Evolutionary conservation across 2,888 invertebrate genomes (phyloP).

Genomic region (Pemphredon lugubris): DNA sequence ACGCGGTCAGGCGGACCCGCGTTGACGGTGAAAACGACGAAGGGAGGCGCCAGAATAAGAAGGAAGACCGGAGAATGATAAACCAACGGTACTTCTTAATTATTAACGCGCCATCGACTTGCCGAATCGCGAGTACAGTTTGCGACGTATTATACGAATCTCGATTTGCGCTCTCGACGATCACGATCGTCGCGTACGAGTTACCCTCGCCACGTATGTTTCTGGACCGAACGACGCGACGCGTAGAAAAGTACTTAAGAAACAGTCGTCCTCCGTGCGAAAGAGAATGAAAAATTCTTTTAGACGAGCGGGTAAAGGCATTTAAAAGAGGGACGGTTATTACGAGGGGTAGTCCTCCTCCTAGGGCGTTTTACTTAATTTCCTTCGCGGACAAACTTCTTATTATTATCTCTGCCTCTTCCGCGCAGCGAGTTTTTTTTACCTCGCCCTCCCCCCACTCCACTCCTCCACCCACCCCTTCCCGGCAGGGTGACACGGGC

Average conservation of each 20-base stretch:
- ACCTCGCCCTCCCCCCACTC: conserved; percentile 29
- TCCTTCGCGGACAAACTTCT: conserved; percentile 75
- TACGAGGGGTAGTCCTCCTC: conserved; percentile 33
- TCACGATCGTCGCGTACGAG: no score
- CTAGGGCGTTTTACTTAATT: conserved; percentile 72
- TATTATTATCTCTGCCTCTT: conserved; percentile 71
- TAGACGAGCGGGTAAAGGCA: conserved; percentile 18
- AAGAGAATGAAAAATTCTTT: neutral
- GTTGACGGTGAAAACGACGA: conserved; percentile 12
- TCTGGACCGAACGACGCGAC: no score
- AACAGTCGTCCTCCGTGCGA: no score
- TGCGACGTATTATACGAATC: conserved; percentile 39
- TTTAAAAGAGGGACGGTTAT: conserved; percentile 15
- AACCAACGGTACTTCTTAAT: conserved; percentile 67
- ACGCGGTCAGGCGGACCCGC: neutral
- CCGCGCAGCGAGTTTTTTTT: conserved; percentile 62
- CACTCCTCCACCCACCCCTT: conserved; percentile 10
- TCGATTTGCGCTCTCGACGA: conserved; percentile 42
- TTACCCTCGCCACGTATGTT: no score
- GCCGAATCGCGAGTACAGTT: conserved; percentile 60
- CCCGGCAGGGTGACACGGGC: conserved; percentile 41
- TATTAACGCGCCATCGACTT: conserved; percentile 68
- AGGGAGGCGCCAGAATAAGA: conserved; percentile 4
- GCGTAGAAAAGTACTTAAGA: no score
- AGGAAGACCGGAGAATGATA: conserved; percentile 13